These are phyloP conservation scores for Nomada ferruginata DNA, from an alignment of 2,888 invertebrate species.

Conservation along the genomic window DNA sequence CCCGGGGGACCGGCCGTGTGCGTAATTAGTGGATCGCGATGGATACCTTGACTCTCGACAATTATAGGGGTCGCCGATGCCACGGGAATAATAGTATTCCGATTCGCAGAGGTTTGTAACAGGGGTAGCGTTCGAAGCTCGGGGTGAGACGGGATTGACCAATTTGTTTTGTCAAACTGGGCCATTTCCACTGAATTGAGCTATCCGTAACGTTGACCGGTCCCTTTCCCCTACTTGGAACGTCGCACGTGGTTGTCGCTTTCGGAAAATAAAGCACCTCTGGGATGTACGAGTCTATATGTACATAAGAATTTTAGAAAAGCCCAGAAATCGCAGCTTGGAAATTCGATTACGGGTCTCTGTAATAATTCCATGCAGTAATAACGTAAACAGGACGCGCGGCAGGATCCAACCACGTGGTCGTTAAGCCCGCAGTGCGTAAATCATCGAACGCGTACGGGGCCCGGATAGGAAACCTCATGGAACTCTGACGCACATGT, in stretches of 20 bases:
- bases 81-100: conserved; percentile 14
- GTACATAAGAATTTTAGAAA: not conserved
- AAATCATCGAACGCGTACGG: conserved; percentile 62
- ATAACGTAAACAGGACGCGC: conserved; percentile 45
- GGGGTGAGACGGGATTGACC: not conserved
- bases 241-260: not conserved
- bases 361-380: conserved; percentile 4
- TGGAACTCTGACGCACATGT: conserved; percentile 70
- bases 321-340: not conserved
- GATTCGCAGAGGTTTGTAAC: not conserved
- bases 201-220: not conserved
- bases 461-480: conserved; percentile 41
- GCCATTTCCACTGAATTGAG: not conserved
- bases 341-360: not conserved
- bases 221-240: not conserved
- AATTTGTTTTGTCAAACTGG: conserved; percentile 11
- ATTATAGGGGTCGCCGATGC: conserved; percentile 22
- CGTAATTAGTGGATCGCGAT: conserved; percentile 49
- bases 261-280: not conserved
- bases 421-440: conserved; percentile 45
- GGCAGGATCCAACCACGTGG: conserved; percentile 35
- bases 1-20: not conserved
- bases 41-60: conserved; percentile 46
- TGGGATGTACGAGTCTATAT: too few species aligned
- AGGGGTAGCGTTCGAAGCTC: not conserved